Percentiles rank a stretch among this genome's conserved stretches.
phyloP scores from a whole-genome alignment of 2,888 invertebrate genomes.

The Xestia rhomboidea region DNA sequence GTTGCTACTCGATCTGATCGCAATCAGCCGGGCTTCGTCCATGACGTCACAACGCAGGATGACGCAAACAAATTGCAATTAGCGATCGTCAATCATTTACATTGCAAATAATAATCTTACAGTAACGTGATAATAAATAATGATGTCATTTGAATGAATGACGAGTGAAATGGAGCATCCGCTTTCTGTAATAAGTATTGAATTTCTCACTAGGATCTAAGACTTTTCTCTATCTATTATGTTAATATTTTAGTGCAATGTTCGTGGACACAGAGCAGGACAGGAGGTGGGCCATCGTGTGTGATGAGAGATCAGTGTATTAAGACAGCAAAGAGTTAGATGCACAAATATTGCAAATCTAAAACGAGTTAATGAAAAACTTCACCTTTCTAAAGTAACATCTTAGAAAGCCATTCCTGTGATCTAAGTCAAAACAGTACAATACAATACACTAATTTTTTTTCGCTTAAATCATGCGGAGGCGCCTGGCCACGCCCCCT shows the following conservation, averaged over 20 bases:
- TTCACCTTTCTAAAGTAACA: neutral
- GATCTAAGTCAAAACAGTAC: no score
- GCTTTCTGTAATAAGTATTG: neutral
- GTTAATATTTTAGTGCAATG: neutral
- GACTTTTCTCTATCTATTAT: neutral
- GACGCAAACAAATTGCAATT: slow-evolving; percentile 66
- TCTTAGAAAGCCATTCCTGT: no score
- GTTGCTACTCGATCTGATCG: slow-evolving; percentile 36
- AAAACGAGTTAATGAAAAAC: neutral
- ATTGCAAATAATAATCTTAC: slow-evolving; percentile 58
- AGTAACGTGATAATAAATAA: slow-evolving; percentile 53
- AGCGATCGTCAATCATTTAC: slow-evolving; percentile 67
- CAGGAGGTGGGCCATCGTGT: neutral
- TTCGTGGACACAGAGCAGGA: neutral
- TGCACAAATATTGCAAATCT: neutral
- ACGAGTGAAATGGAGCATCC: neutral
- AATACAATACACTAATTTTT: no score
- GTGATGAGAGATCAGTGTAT: neutral
- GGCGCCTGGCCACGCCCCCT: no score
- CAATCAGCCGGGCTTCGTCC: slow-evolving; percentile 55
- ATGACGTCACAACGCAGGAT: slow-evolving; percentile 55
- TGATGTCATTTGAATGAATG: slow-evolving; percentile 8
- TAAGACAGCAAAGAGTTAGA: neutral
- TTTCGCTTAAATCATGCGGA: no score
- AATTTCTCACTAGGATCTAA: neutral